These are phyloP conservation scores for Pithys albifrons DNA, from an alignment of 2,113 vertebrate species.

Conservation along the genomic window DNA sequence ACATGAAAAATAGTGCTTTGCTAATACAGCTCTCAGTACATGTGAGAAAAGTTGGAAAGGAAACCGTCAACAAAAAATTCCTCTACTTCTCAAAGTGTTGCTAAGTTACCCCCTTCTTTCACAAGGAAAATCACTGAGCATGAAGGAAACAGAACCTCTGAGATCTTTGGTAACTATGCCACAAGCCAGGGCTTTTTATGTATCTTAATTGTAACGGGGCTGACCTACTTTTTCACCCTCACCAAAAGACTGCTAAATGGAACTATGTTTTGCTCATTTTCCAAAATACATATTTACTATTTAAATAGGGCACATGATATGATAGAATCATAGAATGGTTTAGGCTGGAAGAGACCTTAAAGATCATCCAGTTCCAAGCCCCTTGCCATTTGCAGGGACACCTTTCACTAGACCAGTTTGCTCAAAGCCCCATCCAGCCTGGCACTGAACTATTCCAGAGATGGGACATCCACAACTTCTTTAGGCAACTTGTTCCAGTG, in stretches of 20 bases:
- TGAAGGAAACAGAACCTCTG: conserved; percentile 35
- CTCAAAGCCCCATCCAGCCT: background rate
- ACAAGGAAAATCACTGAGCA: conserved; percentile 29
- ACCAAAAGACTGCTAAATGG: background rate
- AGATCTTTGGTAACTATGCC: conserved; percentile 6
- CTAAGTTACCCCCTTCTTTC: conserved; percentile 54
- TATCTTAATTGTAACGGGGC: conserved; percentile 39
- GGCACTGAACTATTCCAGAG: background rate
- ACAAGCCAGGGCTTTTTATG: background rate
- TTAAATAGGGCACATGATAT: background rate
- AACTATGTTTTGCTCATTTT: background rate
- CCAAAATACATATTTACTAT: background rate
- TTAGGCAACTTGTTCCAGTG: rapidly evolving
- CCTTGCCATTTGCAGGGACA: background rate
- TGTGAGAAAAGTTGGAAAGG: background rate
- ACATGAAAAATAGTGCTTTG: background rate
- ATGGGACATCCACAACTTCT: background rate
- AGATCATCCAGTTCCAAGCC: background rate
- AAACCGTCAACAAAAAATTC: conserved; percentile 35
- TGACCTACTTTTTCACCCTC: background rate
- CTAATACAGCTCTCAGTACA: background rate
- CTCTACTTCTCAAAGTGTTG: conserved; percentile 47
- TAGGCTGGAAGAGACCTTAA: background rate
- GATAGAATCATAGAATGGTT: background rate
- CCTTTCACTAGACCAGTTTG: background rate